A percentile compares a stretch with the other conserved stretches of the same genome.
phyloP scores from a whole-genome alignment of 1,140 invertebrate species.

The Lepidostoma basale region DNA sequence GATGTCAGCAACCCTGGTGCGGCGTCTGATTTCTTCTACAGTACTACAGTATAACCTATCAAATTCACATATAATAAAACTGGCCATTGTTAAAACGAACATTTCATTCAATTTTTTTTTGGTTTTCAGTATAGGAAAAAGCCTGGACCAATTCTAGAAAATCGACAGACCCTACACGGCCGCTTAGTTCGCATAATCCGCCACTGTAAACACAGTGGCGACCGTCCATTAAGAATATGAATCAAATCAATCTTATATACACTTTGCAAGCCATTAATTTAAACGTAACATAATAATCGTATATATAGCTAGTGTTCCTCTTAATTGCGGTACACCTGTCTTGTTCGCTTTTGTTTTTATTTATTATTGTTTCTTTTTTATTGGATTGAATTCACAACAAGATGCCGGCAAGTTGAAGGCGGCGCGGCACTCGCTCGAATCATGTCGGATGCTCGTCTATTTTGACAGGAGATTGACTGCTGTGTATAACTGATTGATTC shows the following conservation, averaged over 20 bases:
- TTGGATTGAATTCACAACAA: not conserved
- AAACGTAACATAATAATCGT: not conserved
- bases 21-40: too few species aligned
- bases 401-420: too few species aligned
- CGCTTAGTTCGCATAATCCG: too few species aligned
- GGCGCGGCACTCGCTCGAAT: too few species aligned
- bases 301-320: not conserved
- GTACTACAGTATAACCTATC: too few species aligned
- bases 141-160: too few species aligned
- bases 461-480: slow-evolving; percentile 5
- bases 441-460: not conserved
- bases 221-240: not conserved
- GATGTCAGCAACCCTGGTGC: too few species aligned
- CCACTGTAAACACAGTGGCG: not conserved
- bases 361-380: not conserved
- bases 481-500: not conserved
- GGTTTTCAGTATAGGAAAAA: too few species aligned
- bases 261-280: slow-evolving; percentile 3
- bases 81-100: too few species aligned
- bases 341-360: not conserved
- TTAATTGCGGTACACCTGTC: not conserved
- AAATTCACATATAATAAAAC: too few species aligned
- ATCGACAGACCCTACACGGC: too few species aligned
- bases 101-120: too few species aligned
- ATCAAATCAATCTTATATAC: not conserved